These are phyloP conservation scores for Parnassius glacialis DNA, from an alignment of 2,888 invertebrate species.

Conservation along the genomic window DNA sequence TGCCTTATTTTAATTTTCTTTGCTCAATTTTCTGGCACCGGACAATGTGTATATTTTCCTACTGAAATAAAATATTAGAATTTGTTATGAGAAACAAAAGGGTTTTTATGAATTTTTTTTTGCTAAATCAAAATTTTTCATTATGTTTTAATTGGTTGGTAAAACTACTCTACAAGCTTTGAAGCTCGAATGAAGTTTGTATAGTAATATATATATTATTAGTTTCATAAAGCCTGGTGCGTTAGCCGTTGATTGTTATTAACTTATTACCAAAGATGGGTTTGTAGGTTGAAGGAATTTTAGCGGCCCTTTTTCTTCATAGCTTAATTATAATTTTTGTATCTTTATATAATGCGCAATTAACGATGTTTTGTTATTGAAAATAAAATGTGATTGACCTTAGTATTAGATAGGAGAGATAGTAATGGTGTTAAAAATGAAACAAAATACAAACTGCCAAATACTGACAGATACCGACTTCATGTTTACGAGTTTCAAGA, in stretches of 20 bases:
- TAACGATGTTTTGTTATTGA: constrained; percentile 66
- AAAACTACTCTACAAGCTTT: constrained; percentile 26
- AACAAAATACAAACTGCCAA: constrained; percentile 40
- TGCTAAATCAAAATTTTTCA: constrained; percentile 8
- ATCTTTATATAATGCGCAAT: constrained; percentile 73
- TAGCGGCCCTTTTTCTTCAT: constrained; percentile 62
- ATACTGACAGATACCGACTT: constrained; percentile 30
- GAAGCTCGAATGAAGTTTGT: constrained; percentile 29
- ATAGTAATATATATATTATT: constrained; percentile 17
- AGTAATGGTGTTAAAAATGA: constrained; percentile 36
- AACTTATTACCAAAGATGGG: constrained; percentile 78
- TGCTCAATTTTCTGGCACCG: constrained; percentile 66
- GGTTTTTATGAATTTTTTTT: constrained; percentile 4
- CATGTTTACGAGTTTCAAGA: constrained; percentile 37
- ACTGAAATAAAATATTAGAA: constrained; percentile 7
- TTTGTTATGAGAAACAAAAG: constrained; percentile 11
- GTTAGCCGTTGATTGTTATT: constrained; percentile 66
- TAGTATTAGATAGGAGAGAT: constrained; percentile 65
- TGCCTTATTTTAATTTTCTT: constrained; percentile 73
- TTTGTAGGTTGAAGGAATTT: constrained; percentile 57
- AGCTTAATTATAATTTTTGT: constrained; percentile 75
- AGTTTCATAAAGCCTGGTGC: constrained; percentile 49
- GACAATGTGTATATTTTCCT: constrained; percentile 56
- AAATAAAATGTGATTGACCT: constrained; percentile 72
- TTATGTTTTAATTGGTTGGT: constrained; percentile 24